Conservation (phyloP, 1,140 invertebrate genomes). For the Apis cerana region DNA sequence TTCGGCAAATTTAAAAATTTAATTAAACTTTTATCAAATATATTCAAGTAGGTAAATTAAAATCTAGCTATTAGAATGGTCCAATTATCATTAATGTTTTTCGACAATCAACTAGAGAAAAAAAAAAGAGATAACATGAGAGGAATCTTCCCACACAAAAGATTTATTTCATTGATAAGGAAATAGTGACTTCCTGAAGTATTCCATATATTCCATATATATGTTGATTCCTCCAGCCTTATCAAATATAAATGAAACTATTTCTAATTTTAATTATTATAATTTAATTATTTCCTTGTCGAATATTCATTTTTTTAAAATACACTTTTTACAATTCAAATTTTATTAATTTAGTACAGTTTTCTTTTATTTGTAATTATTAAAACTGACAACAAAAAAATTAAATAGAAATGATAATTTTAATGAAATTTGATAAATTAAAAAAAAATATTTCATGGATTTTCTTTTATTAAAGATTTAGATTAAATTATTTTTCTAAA, state of each 20-base stretch:
- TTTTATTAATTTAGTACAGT: too few relatives aligned
- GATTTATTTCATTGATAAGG: constrained; percentile 33
- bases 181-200: constrained; percentile 8
- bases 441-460: too few relatives aligned
- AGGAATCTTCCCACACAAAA: constrained; percentile 9
- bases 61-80: background rate
- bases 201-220: background rate
- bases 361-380: too few relatives aligned
- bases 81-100: background rate
- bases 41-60: background rate
- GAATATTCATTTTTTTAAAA: too few relatives aligned
- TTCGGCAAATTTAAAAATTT: background rate
- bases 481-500: too few relatives aligned
- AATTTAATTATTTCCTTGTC: background rate
- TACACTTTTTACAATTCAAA: too few relatives aligned
- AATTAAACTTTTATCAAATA: background rate
- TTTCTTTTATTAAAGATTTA: too few relatives aligned
- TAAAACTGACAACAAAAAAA: too few relatives aligned
- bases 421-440: too few relatives aligned
- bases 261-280: background rate
- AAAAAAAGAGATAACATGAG: background rate
- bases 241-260: background rate
- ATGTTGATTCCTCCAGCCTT: background rate
- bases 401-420: too few relatives aligned
- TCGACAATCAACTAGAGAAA: background rate